Evolutionary conservation across 2,797 vertebrate genomes (phyloP).

Genomic region (Xiphorhynchus erythropygius): DNA sequence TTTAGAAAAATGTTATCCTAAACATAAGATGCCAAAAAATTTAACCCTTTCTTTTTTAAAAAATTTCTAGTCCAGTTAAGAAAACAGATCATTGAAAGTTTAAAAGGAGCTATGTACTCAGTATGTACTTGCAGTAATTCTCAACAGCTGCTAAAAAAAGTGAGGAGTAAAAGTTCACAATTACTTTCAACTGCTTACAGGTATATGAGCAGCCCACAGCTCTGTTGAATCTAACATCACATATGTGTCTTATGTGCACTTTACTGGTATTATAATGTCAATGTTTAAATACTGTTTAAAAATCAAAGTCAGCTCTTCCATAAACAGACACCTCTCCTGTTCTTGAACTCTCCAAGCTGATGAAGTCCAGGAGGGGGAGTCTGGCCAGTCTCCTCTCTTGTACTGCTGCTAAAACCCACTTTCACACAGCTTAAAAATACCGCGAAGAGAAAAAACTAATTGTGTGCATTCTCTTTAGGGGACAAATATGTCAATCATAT

Average conservation of each 20-base stretch:
- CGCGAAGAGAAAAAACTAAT: constrained; percentile 58
- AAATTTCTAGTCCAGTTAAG: not conserved
- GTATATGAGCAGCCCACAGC: fast-evolving
- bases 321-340: not conserved
- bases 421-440: constrained; percentile 53
- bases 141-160: not conserved
- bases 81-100: not conserved
- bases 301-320: not conserved
- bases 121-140: not conserved
- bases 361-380: not conserved
- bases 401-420: not conserved
- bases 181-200: not conserved
- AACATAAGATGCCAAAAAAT: not conserved
- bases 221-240: not conserved
- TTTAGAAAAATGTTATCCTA: not conserved
- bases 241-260: not conserved
- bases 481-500: constrained; percentile 69
- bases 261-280: not conserved
- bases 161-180: not conserved
- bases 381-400: not conserved
- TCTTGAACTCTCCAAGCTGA: not conserved
- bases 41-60: not conserved
- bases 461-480: constrained; percentile 47
- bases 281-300: not conserved
- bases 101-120: not conserved